Evolutionary conservation across 2,797 vertebrate species (phyloP), one percentile per base, ranked within the genome.

Genomic region (Molothrus aeneus): DNA sequence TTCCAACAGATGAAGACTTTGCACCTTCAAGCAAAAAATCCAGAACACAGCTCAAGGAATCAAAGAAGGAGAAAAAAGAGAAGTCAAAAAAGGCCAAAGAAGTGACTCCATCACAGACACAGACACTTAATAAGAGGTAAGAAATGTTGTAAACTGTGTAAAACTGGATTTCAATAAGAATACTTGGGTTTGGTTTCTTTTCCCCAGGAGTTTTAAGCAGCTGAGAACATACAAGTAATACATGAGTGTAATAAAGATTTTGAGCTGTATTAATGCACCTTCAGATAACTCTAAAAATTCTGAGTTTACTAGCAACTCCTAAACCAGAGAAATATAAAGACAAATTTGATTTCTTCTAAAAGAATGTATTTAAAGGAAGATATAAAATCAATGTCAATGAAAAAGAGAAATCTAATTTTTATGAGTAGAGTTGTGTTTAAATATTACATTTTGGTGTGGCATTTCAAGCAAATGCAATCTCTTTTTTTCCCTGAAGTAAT

Each of bases 1-100:
- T 88, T 42, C 24, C 29, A 28, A 88, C 28, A 97, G 98, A 99
- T 97, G 99, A 99, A 72, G 99, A 99, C 94, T 99, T 99, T 97
- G 97, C 96, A 90, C 98, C 98, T 54, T 98, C 97, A 81, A 98
- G 94, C 84, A 99, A 99, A 97, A 99, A 98, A 87, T 59, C 97
- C 47, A 98, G 97, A 91, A 97, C 96, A 26, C 83, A 96, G 32
- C 29, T 83, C 31, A 98, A 96, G 51, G 97, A 98, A 28, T 74
- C 61, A 34, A 98, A 98, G 82, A 94, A 78, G 59, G 97, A 97
- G 38, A 98, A 94, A 86, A 95, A 86, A 79, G 97, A 88, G 63
- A 98, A 98, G 80, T 80, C 96, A 56, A 98, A 96, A 95, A 97
- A 92, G 63, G 61, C 92, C 29, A 97, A 95, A 81, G 98, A 98